Conservation (phyloP, 2,888 invertebrate genomes). For the Xanthostigma xanthostigma region DNA sequence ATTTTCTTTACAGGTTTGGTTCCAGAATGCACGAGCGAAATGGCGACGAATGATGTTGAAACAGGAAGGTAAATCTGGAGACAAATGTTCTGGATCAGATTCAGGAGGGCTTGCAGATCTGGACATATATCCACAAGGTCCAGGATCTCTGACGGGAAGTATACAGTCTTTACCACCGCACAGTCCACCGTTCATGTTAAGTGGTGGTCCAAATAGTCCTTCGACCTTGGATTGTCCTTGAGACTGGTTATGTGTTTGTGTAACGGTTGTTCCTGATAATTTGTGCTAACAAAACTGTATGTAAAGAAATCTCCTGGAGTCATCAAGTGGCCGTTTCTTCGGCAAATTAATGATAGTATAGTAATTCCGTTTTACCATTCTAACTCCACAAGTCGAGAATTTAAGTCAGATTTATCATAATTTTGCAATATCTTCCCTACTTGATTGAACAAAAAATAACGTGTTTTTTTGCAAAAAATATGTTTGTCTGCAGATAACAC, state of each 20-base stretch:
- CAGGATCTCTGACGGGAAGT: slow-evolving; percentile 46
- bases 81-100: slow-evolving; percentile 51
- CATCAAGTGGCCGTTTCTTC: too few species aligned
- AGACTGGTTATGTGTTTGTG: slow-evolving; percentile 17
- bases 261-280: too few species aligned
- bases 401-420: too few species aligned
- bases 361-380: too few species aligned
- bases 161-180: slow-evolving; percentile 49
- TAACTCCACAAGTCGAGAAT: too few species aligned
- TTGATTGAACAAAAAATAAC: too few species aligned
- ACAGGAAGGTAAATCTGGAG: slow-evolving; percentile 56
- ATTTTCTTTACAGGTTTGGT: slow-evolving; percentile 72
- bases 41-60: slow-evolving; percentile 79
- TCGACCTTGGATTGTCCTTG: slow-evolving; percentile 62
- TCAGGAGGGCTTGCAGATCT: slow-evolving; percentile 43
- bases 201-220: slow-evolving; percentile 49
- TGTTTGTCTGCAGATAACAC: too few species aligned
- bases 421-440: too few species aligned
- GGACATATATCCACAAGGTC: slow-evolving; percentile 40
- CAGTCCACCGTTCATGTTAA: slow-evolving; percentile 55
- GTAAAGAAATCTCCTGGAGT: too few species aligned
- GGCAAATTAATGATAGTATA: too few species aligned
- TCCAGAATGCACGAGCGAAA: slow-evolving; percentile 88
- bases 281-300: too few species aligned
- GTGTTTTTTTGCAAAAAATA: too few species aligned